Base-by-base conservation (phyloP, 2,888 invertebrate genomes). In the Liodrosophila aerea region DNA sequence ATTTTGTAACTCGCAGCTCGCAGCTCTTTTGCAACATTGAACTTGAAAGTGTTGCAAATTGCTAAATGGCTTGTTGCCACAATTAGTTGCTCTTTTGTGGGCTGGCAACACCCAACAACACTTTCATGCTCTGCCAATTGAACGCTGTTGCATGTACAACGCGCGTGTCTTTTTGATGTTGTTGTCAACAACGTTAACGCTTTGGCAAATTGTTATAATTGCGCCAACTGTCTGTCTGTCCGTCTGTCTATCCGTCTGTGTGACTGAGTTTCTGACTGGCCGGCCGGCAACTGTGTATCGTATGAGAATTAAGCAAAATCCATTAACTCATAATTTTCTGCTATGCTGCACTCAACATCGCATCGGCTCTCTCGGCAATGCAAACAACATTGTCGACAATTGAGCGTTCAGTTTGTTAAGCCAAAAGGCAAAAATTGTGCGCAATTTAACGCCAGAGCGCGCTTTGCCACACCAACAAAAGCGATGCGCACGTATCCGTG, bases 281-380 rank as follows among this genome's bases (percentile, higher is more conserved):
- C 39, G 16, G 40, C 22, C 39, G 36, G 58, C 59, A 51, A 16
- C 5, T 27, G 46, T 31, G 49, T 49, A 36, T 29, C 34, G 33
- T 36, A 34, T 40, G 54, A 50, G 59, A 62, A 85, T 77, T 73
- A 64, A 71, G 74, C 74, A 69, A 82, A 86, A 78, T 85, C 86
- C 85, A 86, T 82, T 82, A 82, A 70, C 85, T 85, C 78, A 86
- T 82, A 77, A 82, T 82, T 82, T 86, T 86, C 80, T 85, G 82
- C 58, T 78, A 67, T 82, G 74, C 49, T 85, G 86, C 64, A 61
- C 58, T 64, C 43, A 40, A 41, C 56, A 47, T 39, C 62, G 44
- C 56, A 47, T 39, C 62, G 44, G 53, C 53, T 33, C 50, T 50
- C 15, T 11, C 18, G 37, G 54, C 53, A 52, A 53, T 52, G 51